Evolutionary conservation across 1,140 invertebrate species (phyloP), one percentile per base, ranked within the genome.

Genomic region (Dufourea novaeangliae): DNA sequence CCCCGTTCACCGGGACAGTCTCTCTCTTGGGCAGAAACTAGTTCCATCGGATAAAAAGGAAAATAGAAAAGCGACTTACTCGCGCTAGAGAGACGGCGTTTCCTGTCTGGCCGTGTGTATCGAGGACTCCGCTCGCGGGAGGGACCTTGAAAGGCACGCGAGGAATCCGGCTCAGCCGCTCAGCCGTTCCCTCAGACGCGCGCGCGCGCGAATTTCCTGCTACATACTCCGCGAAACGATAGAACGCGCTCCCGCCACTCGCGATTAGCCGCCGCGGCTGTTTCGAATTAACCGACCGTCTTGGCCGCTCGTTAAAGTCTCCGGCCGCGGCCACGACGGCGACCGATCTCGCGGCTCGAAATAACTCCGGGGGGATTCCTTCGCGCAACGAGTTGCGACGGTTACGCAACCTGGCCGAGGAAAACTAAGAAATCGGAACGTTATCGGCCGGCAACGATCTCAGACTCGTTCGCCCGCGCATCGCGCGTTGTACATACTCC

Each of bases 61-160:
- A 67, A 74, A 66, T 74, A 67, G 46, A 34, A 41, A 54, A 56
- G 20, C 22, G 34, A 52, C 25, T 54, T 8, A 3, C 22, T 11
- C 34, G 22, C n/a, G 61, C 14, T 25, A 32, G 32, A 41, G 32
- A 41, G 62, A 74, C 44, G 61, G 4, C 11, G 62, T 74, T 74
- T 74, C 62, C 71, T 67, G 71, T 66, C 61, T 66, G 46, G 37
- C 46, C 3, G 25, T 7, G 46, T 32, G 11, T 66, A 74, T 67
- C 46, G 37, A 54, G 62, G 50, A 74, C 46, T 56, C 25, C 1
- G 63, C 44, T 63, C 59, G 69, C 70, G 39, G 46, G 67, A n/a
- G n/a, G 70, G 77, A 79, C 70, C 71, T 79, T 79, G 71, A 66
- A 67, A 46, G 71, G 62, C 61, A 79, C 71, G 77, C 71, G 41